Base-by-base conservation (phyloP, 2,888 invertebrate genomes). In the Caenorhabditis sp. region DNA sequence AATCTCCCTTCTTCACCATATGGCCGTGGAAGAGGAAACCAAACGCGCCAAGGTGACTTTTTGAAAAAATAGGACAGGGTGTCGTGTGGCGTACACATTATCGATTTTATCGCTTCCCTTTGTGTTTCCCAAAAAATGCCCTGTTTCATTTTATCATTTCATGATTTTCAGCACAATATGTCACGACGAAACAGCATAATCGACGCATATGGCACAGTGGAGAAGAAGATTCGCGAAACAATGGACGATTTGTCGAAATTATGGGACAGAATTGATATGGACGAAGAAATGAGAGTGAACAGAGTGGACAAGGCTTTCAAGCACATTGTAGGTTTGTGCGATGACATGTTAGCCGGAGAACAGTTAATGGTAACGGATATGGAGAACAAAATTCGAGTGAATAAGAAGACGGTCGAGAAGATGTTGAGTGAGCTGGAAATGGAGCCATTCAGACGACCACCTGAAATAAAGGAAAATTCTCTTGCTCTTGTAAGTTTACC, bases 211-310 rank as follows among this genome's bases (percentile, higher is more conserved):
- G 58, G 67, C 49, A 59, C 50, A 5, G 68, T 73, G 1, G 67
- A 73, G 23, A 38, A 58, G 17, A 73, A 73, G 31, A 73, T 73
- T 17, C 65, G 68, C 17, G 68, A 68, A 1, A 73, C 73, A n/a
- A 68, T 73, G 73, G 38, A 53, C 12, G 59, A 73, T 20, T 38
- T 73, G n/a, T 67, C 63, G 7, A 43, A 21, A 5, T 36, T 72
- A 2, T 72, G 72, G 72, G 68, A 72, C 27, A 65, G 67, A 26
- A 64, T 72, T 31, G 63, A 65, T 38, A 72, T 72, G 72, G 25
- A 58, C 1, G 72, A 72, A 0, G 53, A 58, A 26, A 72, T 72
- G 72, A 36, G 72, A 4, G 26, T 67, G 20, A 72, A 72, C 10
- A 57, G 72, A 26, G 67, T 72, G 12, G 72, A 72, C 49, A 72